A percentile compares a stretch with the other conserved stretches of the same genome.
phyloP scores from a whole-genome alignment of 1,140 invertebrate species.

The Drosophila lowei region DNA sequence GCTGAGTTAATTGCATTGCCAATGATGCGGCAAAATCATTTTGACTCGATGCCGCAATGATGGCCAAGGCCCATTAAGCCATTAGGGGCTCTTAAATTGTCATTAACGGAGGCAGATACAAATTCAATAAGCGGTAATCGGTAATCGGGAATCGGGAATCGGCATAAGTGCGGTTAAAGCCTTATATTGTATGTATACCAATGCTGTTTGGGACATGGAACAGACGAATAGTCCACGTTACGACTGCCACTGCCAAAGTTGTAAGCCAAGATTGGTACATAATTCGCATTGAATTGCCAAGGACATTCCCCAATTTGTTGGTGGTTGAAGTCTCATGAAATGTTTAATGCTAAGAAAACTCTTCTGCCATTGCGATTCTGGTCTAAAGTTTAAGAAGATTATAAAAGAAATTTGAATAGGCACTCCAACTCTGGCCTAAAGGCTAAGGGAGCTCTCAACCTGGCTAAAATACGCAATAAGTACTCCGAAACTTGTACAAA shows the following conservation, averaged over 20 bases:
- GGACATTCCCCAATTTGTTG: slow-evolving; percentile 52
- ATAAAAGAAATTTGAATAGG: no score
- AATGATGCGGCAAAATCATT: slow-evolving; percentile 76
- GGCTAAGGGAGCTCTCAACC: no score
- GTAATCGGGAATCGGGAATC: no score
- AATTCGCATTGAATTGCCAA: slow-evolving; percentile 68
- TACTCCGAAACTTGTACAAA: no score
- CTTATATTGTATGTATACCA: not conserved
- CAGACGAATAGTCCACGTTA: not conserved
- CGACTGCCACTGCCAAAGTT: not conserved
- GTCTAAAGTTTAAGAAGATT: no score
- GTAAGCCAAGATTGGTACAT: slow-evolving; percentile 51
- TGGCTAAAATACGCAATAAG: no score
- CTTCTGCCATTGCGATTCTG: no score
- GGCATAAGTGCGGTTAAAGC: not conserved
- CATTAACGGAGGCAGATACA: slow-evolving; percentile 52
- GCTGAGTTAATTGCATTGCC: slow-evolving; percentile 69
- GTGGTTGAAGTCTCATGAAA: not conserved
- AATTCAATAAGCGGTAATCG: slow-evolving; percentile 27
- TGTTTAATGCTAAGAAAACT: no score
- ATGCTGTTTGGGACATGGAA: not conserved
- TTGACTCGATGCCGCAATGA: slow-evolving; percentile 42
- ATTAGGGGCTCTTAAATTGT: slow-evolving; percentile 65
- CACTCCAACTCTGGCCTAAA: no score
- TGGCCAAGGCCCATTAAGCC: slow-evolving; percentile 64